phyloP scores from a whole-genome alignment of 2,113 vertebrate species.

The Serilophus lunatus region DNA sequence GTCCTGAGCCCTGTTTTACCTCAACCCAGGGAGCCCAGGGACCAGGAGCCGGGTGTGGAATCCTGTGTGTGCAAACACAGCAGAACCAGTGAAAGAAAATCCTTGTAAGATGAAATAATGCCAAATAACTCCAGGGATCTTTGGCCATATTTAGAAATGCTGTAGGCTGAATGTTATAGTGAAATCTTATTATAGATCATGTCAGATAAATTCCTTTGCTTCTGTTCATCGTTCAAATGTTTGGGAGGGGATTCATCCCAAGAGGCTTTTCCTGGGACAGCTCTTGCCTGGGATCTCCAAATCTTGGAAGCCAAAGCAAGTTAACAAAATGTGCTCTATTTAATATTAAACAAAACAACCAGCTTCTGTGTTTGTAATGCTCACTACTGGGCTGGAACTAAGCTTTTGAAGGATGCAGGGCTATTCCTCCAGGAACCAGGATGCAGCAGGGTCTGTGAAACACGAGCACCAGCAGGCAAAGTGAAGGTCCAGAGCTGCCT shows the following conservation, averaged over 20 bases:
- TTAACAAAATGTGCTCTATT: slow-evolving; percentile 39
- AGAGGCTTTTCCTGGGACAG: slow-evolving; percentile 43
- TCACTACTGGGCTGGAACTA: neutral
- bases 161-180: slow-evolving; percentile 61
- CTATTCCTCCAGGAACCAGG: neutral
- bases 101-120: slow-evolving; percentile 58
- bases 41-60: neutral
- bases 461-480: neutral
- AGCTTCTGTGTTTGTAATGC: neutral
- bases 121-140: slow-evolving; percentile 54
- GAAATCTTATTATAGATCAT: slow-evolving; percentile 60
- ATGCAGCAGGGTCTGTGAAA: neutral
- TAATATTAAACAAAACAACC: slow-evolving; percentile 35
- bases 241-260: slow-evolving; percentile 48
- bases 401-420: neutral
- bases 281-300: slow-evolving; percentile 39
- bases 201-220: slow-evolving; percentile 53
- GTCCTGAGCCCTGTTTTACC: neutral
- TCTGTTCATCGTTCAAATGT: slow-evolving; percentile 38
- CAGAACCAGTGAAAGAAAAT: slow-evolving; percentile 50
- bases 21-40: neutral
- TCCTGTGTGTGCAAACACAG: slow-evolving; percentile 32
- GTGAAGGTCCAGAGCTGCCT: neutral
- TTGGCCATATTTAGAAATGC: slow-evolving; percentile 65
- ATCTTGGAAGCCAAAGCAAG: slow-evolving; percentile 54